A percentile compares a stretch with the other conserved stretches of the same genome.
These are phyloP conservation scores for Melitaea cinxia DNA, from an alignment of 1,140 invertebrate species.

Conservation along the genomic window DNA sequence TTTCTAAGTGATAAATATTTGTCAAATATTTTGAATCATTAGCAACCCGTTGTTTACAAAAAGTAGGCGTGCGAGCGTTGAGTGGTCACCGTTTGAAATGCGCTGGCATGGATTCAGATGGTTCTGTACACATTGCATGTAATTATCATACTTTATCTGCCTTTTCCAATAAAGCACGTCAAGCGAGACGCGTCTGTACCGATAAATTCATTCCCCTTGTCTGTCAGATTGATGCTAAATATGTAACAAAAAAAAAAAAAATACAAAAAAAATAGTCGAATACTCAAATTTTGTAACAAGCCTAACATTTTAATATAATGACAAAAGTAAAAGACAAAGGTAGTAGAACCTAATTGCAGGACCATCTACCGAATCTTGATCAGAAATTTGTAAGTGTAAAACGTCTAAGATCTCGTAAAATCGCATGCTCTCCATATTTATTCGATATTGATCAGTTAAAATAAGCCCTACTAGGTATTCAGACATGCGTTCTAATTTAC, in stretches of 20 bases:
- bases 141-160: slow-evolving; percentile 79
- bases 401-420: too few species aligned
- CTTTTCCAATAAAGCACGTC: slow-evolving; percentile 76
- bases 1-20: slow-evolving; percentile 68
- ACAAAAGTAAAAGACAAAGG: too few species aligned
- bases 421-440: too few species aligned
- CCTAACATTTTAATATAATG: too few species aligned
- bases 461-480: too few species aligned
- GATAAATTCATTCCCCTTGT: slow-evolving; percentile 22
- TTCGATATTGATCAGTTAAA: too few species aligned
- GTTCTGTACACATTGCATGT: slow-evolving; percentile 67
- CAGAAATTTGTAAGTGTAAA: too few species aligned
- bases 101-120: slow-evolving; percentile 49
- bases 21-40: slow-evolving; percentile 60
- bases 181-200: slow-evolving; percentile 69
- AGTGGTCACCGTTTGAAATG: slow-evolving; percentile 54
- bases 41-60: slow-evolving; percentile 50
- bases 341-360: too few species aligned
- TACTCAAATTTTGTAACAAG: too few species aligned
- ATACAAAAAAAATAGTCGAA: too few species aligned
- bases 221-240: slow-evolving; percentile 38
- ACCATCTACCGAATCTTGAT: too few species aligned
- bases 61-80: slow-evolving; percentile 47
- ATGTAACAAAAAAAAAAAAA: neutral
- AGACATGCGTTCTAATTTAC: too few species aligned